These are phyloP conservation scores for Callospermophilus lateralis DNA, from an alignment of 2,113 vertebrate genomes.

Conservation along the genomic window DNA sequence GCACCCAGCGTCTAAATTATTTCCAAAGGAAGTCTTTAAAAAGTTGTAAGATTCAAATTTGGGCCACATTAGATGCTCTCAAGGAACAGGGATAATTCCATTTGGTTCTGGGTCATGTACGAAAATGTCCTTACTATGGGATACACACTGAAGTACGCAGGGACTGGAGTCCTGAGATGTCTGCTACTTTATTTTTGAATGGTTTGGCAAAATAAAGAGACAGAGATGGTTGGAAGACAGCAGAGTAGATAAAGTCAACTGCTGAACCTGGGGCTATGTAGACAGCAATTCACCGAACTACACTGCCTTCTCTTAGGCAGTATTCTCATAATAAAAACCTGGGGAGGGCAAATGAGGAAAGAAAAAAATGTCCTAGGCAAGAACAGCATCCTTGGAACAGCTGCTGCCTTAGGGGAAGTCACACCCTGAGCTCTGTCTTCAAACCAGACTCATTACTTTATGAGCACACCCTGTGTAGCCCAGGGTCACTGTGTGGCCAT, in stretches of 20 bases:
- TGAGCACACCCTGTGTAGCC: background rate
- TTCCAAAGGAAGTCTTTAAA: background rate
- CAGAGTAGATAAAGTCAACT: background rate
- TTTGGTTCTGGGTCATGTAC: background rate
- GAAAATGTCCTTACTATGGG: background rate
- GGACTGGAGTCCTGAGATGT: background rate
- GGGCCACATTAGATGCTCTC: background rate
- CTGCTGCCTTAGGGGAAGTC: background rate
- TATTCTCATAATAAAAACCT: background rate
- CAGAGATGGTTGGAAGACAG: background rate
- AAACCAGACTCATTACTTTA: background rate
- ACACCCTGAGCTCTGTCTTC: background rate
- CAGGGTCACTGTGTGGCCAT: background rate
- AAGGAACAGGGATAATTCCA: background rate
- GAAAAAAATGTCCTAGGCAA: background rate
- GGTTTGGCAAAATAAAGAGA: background rate
- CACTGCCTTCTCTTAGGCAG: background rate
- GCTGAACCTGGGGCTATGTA: background rate
- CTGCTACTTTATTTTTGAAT: background rate
- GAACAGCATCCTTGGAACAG: background rate
- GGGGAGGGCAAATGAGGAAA: background rate
- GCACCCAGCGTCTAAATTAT: background rate
- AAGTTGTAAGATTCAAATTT: background rate
- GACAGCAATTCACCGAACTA: background rate
- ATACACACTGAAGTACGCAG: background rate